Base-by-base conservation (phyloP, 35 echinoderm and acorn worm species). In the Apostichopus japonicus region DNA sequence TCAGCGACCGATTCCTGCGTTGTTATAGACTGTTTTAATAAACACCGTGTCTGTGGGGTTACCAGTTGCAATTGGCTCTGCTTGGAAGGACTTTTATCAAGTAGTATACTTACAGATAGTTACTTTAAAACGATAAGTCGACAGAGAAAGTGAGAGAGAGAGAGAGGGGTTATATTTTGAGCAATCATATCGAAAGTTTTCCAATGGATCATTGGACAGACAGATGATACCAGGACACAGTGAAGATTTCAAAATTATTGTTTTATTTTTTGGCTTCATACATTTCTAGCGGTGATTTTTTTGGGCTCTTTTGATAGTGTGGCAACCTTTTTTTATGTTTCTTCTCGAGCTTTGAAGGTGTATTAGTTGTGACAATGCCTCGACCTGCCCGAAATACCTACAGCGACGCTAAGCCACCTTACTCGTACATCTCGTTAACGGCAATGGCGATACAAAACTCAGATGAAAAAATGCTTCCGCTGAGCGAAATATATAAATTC, bases 401-500 rank as follows among this genome's bases (percentile, higher is more conserved):
- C 97, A 99, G 97, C 78, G 97, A 99, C 67, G 97, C 97, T 53
- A 99, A 99, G 27, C 97, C 97, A n/a, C 97, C 97, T 73, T 99
- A 99, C 79, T 99, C 97, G 4, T 99, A 99, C 90, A 99, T 99
- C 53, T 96, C 97, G 8, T 91, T 99, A 7, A 99, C 97, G 72
- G 97, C 97, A 0, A 99, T 99, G 97, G 97, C 97, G 1, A 99
- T 99, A 21, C 97, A 99, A 79, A 96, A 92, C 81, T 99, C 97
- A 4, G 79, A 56, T 14, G 97, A 99, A 27, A 99, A 99, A 90
- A 99, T 99, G 97, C 73, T 99, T 22, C 97, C 97, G 10, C 72
- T 99, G 62, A 99, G 97, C 77, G 97, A 99, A 75, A 99, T 99
- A 91, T 99, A 99, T 83, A 99, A 99, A 77, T 99, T 99, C 72